Percentiles rank a stretch among this genome's conserved stretches.
phyloP scores from a whole-genome alignment of 2,797 vertebrate species.

The Cuculus canorus region DNA sequence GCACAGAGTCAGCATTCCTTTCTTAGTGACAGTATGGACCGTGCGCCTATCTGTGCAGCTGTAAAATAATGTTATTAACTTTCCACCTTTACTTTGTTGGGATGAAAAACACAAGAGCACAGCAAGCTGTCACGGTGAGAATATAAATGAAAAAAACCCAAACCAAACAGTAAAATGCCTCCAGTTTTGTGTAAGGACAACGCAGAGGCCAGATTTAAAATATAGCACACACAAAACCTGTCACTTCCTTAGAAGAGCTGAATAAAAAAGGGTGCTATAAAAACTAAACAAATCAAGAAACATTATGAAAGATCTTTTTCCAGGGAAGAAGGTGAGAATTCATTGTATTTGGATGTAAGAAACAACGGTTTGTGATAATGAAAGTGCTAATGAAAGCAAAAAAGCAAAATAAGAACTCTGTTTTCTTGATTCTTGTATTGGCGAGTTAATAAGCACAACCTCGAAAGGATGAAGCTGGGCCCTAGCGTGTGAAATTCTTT shows the following conservation, averaged over 20 bases:
- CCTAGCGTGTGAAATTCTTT: background rate
- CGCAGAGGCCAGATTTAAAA: constrained; percentile 19
- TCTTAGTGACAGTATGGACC: background rate
- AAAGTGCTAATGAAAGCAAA: background rate
- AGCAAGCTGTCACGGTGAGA: background rate
- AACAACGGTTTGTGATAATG: background rate
- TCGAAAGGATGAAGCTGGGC: background rate
- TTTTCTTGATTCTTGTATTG: background rate
- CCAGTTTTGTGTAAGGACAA: background rate
- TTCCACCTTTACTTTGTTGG: background rate
- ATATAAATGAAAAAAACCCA: background rate
- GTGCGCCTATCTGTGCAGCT: background rate
- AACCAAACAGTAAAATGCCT: background rate
- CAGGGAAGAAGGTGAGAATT: background rate
- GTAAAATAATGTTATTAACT: background rate
- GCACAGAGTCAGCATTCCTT: background rate
- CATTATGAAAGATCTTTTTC: background rate
- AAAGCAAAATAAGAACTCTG: background rate
- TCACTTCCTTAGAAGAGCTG: background rate
- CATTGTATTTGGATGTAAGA: background rate
- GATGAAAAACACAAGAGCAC: background rate
- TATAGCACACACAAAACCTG: background rate
- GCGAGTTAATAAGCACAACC: background rate
- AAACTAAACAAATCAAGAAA: background rate
- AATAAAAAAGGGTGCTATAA: constrained; percentile 10